Percentiles rank a stretch among this genome's conserved stretches.
Evolutionary conservation across 2,113 vertebrate genomes (phyloP).

Genomic region (Catharus bicknelli): DNA sequence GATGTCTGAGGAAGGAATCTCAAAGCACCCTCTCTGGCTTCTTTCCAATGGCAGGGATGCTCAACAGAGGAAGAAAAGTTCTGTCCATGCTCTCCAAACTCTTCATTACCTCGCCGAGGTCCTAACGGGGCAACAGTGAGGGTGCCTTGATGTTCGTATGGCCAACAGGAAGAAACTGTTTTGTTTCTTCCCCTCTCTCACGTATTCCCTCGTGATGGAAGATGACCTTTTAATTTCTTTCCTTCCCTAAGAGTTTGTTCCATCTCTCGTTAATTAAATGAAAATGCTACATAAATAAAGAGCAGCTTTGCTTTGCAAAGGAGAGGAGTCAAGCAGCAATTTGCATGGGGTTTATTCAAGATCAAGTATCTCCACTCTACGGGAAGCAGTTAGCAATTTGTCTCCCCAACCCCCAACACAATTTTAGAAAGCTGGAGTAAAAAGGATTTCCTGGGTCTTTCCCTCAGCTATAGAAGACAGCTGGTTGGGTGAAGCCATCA

Average conservation of each 20-base stretch:
- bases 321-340: background rate
- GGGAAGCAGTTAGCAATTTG: background rate
- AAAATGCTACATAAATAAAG: background rate
- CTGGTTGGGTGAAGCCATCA: background rate
- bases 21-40: background rate
- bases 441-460: background rate
- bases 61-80: background rate
- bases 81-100: rapidly evolving
- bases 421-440: background rate
- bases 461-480: background rate
- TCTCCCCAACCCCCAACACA: too few relatives aligned
- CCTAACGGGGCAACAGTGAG: rapidly evolving
- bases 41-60: background rate
- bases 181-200: background rate
- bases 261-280: background rate
- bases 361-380: background rate
- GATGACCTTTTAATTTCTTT: background rate
- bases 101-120: rapidly evolving
- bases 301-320: constrained; percentile 11
- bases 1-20: background rate
- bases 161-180: background rate
- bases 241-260: background rate
- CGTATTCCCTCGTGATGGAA: rapidly evolving
- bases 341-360: background rate
- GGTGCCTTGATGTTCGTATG: rapidly evolving